Base-by-base conservation (phyloP, 2,113 vertebrate genomes). In the Sceloporus undulatus region DNA sequence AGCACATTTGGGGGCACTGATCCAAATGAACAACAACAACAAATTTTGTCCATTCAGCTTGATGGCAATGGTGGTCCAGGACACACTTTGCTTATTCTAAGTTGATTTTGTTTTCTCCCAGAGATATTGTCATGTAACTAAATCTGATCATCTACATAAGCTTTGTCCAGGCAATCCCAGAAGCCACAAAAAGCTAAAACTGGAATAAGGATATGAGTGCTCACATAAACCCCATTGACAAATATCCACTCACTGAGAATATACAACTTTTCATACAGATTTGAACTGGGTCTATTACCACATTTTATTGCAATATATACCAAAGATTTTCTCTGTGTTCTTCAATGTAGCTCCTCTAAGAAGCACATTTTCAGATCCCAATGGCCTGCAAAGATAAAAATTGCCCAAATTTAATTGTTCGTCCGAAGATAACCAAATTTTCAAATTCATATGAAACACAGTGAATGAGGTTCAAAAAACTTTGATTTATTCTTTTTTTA, bases 311-410 rank as follows among this genome's bases (percentile, higher is more conserved):
- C 87, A 92, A 90, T 79, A 89, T 9, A 98, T 98, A 99, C 99
- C 99, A 2, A 98, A 99, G 68, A 99, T 97, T 91, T 96, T 96
- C 92, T 98, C 97, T 0, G 99, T 99, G 95, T 99, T 99, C 94
- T 99, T 99, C 68, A 99, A 97, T 0, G 98, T 98, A 86, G 99
- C 99, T 94, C 99, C 99, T 95, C 99, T 96, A 23, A 99, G 98
- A 91, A 99, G 98, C 94, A 99, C 85, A 95, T 99, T 99, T 94
- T 99, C 99, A 0, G 98, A 98, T 91, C 98, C 99, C 83, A 99
- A 93, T 0, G 99, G 98, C 96, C 99, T 99, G 93, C 2, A 87
- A 91, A 93, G 65, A 75, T 9, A 95, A 90, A 25, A 40, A 81
- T 59, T 71, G 79, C 1, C 52, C 85, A 85, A 91, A 0, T 2